Evolutionary conservation across 1,140 invertebrate species (phyloP).

Genomic region (Drosophila lowei): DNA sequence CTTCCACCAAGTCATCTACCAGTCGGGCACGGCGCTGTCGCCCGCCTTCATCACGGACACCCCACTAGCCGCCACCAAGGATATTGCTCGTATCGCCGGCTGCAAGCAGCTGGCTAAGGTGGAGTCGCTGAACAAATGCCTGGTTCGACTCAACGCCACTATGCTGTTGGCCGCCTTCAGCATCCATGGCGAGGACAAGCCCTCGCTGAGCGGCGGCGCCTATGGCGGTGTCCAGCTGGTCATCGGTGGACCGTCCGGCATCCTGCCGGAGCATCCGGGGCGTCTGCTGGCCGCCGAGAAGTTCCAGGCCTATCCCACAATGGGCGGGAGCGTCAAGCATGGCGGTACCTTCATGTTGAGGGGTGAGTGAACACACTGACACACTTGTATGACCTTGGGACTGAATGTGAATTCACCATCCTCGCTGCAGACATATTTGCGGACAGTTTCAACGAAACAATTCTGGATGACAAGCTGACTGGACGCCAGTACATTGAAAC

Average conservation of each 20-base stretch:
- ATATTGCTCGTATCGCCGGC: conserved; percentile 67
- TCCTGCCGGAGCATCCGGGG: conserved; percentile 75
- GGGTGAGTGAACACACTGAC: conserved; percentile 37
- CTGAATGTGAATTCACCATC: background rate
- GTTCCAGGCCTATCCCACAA: conserved; percentile 73
- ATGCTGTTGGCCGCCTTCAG: conserved; percentile 68
- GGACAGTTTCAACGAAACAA: conserved; percentile 74
- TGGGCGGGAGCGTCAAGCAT: conserved; percentile 78
- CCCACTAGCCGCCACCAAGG: conserved; percentile 81
- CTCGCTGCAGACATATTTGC: conserved; percentile 63
- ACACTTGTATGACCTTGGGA: too few species aligned
- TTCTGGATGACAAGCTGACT: conserved; percentile 59
- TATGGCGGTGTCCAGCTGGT: conserved; percentile 75
- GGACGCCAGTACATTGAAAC: conserved; percentile 68
- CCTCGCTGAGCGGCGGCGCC: conserved; percentile 47
- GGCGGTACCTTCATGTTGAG: conserved; percentile 75
- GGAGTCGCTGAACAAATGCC: conserved; percentile 67
- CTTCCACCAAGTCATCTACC: conserved; percentile 84
- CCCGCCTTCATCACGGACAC: conserved; percentile 87
- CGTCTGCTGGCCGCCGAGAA: conserved; percentile 67
- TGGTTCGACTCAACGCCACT: conserved; percentile 67
- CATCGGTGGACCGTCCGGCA: conserved; percentile 78
- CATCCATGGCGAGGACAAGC: conserved; percentile 58
- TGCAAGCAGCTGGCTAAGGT: conserved; percentile 66
- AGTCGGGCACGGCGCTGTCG: conserved; percentile 85